Base-by-base conservation (phyloP, 37 sponge, comb jelly and placozoan species). In the Hexactinellida sp. region DNA sequence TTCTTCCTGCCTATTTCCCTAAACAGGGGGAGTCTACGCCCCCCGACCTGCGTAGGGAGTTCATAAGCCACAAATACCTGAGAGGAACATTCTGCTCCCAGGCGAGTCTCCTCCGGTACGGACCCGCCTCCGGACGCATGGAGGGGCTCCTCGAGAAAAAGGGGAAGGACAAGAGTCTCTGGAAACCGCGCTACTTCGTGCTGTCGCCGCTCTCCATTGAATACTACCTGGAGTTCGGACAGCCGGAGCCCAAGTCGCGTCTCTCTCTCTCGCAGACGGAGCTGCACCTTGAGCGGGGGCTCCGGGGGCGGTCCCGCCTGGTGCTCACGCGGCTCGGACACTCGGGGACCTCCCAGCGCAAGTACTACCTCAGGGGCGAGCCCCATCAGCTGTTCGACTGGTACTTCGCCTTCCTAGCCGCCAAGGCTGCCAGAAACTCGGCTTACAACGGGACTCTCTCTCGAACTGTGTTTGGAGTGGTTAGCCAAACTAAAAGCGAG, bases 91-190 rank as follows among this genome's bases (percentile, higher is more conserved):
- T 63, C 34, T n/a, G 21, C 3, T 21, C 76, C 30, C 25, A 63
- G 3, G 76, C 32, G 76, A 10, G 13, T 10, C 13, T 32, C 34
- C 76, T 25, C 5, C 3, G 13, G 30, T 63, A 63, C 34, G 34
- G 5, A 7, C 76, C 21, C 5, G 30, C 28, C 30, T 10, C 30
- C 5, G 76, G 28, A n/a, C 32, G 76, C 3, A 63, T 63, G 76
- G 76, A 63, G 30, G 76, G 76, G 25, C 19, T n/a, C 5, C 34
- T 63, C 19, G 76, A 63, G 34, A 63, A 63, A 28, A 63, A 63
- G 13, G 76, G 76, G 32, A 63, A 63, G 30, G 76, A 63, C 76
- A 63, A 63, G 76, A 63, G 76, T 63, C 28, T 63, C 76, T 63
- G 76, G 76, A 63, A 63, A 63, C 5, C 21, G 76, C 21, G 76